These are phyloP conservation scores for Neomorphus geoffroyi DNA, from an alignment of 2,797 vertebrate species.

Conservation along the genomic window DNA sequence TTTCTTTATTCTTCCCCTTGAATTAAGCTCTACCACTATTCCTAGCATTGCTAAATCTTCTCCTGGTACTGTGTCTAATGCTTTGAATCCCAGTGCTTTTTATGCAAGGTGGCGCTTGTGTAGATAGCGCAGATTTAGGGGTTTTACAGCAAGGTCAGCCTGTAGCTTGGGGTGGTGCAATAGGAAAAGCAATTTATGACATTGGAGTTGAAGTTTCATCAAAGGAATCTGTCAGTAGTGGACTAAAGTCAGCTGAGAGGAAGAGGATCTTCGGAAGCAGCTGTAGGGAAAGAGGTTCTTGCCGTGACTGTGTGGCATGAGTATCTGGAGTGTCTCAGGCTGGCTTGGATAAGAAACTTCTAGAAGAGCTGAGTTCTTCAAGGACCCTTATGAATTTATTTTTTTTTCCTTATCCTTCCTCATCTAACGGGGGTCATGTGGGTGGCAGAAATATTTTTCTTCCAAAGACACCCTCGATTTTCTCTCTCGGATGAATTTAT, in stretches of 20 bases:
- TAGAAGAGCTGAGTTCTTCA: neutral
- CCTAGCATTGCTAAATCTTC: neutral
- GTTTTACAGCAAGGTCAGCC: rapidly evolving
- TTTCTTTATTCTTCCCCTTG: neutral
- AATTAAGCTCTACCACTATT: neutral
- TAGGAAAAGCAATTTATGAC: neutral
- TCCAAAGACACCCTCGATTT: neutral
- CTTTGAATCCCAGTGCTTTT: neutral
- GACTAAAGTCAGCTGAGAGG: neutral
- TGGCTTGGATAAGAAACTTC: neutral
- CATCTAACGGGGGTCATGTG: rapidly evolving
- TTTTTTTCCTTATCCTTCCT: neutral
- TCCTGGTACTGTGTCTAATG: neutral
- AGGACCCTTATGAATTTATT: neutral
- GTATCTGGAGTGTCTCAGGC: neutral
- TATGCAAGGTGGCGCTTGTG: neutral
- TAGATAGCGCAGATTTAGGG: neutral
- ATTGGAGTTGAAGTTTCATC: rapidly evolving
- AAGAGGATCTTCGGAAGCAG: neutral
- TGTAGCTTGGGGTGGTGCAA: neutral
- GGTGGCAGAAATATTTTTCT: neutral
- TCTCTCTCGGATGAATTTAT: neutral
- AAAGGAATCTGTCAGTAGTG: neutral
- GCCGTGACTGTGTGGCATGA: neutral
- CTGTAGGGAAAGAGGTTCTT: neutral